Conservation (phyloP, 23 tunicate species). For the Ascidia mentula region DNA sequence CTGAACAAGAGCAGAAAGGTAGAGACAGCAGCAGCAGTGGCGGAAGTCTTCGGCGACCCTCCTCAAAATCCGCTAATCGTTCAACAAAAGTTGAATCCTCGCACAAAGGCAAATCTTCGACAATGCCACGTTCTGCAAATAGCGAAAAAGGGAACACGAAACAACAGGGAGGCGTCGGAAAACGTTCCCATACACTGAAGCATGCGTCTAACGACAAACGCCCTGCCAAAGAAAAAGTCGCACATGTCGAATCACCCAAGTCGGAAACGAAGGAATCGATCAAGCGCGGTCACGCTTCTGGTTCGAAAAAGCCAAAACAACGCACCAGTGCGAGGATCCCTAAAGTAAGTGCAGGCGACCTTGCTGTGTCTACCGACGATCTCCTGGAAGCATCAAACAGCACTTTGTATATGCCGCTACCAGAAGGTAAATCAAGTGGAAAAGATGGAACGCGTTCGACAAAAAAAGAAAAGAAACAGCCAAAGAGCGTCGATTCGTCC, state of each 20-base stretch:
- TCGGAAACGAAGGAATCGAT: not conserved
- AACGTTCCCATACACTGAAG: slow-evolving; percentile 23
- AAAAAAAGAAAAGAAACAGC: slow-evolving; percentile 17
- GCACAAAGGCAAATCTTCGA: slow-evolving; percentile 18
- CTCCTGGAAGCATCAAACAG: slow-evolving; percentile 24
- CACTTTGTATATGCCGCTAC: slow-evolving; percentile 31
- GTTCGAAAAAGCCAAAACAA: not conserved
- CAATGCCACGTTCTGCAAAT: slow-evolving; percentile 38
- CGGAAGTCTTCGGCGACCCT: slow-evolving; percentile 14
- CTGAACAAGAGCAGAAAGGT: not conserved
- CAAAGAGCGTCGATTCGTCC: not conserved
- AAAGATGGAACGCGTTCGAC: slow-evolving; percentile 1
- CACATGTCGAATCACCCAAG: not conserved
- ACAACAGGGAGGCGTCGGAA: not conserved
- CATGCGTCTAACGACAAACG: not conserved
- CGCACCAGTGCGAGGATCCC: slow-evolving; percentile 1
- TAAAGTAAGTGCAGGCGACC: not conserved
- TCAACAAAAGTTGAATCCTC: slow-evolving; percentile 1
- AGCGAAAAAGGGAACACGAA: not conserved
- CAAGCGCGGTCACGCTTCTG: not conserved
- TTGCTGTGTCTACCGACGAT: slow-evolving; percentile 30
- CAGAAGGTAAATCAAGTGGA: slow-evolving; percentile 18
- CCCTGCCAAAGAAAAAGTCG: not conserved
- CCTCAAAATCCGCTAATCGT: slow-evolving; percentile 3
- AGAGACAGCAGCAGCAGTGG: slow-evolving; percentile 28